Base-by-base conservation (phyloP, 1,140 invertebrate species). In the Cydia fagiglandana region DNA sequence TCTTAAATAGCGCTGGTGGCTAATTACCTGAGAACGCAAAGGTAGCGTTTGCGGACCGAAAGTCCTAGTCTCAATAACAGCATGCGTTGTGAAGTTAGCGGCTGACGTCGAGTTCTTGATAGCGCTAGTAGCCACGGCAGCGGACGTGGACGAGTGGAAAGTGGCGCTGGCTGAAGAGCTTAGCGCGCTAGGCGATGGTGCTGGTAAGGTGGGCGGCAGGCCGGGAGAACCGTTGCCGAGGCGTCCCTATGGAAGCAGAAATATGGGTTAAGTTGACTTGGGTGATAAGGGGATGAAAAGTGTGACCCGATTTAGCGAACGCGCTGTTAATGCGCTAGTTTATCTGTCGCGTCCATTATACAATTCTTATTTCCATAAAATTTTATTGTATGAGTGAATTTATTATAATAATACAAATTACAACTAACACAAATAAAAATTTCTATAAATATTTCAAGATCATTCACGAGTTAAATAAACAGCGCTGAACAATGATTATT, bases 161-260 rank as follows among this genome's bases (percentile, higher is more conserved):
- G 83, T 94, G 77, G 84, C 93, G 79, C 88, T 94, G 73, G 87
- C 93, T 79, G 89, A 93, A 76, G 83, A 91, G 80, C 87, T 94
- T 70, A 91, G 88, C 76, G 86, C 94, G 38, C 94, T 94, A 24
- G 95, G 95, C 45, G 95, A 94, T 2, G 95, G 95, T 1, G 95
- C 95, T 2, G 95, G 95, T 53, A 95, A 85, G 38, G 95, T 94
- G 53, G 95, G 95, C 5, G 95, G 95, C 15, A 95, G 94, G 9
- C 95, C 94, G 9, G 94, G 94, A 17, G 89, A 91, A 66, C 86
- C 88, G 30, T 77, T 89, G 50, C 88, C 87, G 28, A 93, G 84
- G 30, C 91, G 91, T 80, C 88, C 90, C 91, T 91, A 74, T 24
- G 20, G 2, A 61, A 50, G 5, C 4, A 15, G 15, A 50, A 50